phyloP scores from a whole-genome alignment of 2,113 vertebrate species.

The Takifugu bimaculatus region DNA sequence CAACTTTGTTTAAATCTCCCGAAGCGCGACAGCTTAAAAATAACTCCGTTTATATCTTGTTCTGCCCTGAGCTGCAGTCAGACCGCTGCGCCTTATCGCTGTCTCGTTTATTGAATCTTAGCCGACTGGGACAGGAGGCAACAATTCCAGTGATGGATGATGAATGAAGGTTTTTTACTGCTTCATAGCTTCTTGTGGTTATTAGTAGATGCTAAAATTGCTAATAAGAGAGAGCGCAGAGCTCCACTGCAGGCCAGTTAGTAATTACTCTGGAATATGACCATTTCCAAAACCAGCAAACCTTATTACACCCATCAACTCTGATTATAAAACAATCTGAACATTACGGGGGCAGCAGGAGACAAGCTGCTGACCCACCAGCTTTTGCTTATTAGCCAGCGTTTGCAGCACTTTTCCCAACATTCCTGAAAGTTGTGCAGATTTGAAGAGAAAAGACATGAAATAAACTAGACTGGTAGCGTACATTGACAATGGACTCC shows the following conservation, averaged over 20 bases:
- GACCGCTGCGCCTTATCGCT: conserved; percentile 18
- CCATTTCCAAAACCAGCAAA: conserved; percentile 47
- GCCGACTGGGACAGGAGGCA: conserved; percentile 29
- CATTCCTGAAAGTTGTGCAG: neutral
- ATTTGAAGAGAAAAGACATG: too few relatives aligned
- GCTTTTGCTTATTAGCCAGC: conserved; percentile 21
- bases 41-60: conserved; percentile 43
- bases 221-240: conserved; percentile 16
- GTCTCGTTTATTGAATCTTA: conserved; percentile 60
- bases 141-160: conserved; percentile 36
- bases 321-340: too few relatives aligned
- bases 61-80: conserved; percentile 18
- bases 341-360: too few relatives aligned
- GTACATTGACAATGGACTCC: conserved; percentile 93
- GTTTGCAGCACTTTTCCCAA: neutral
- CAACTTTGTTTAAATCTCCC: conserved; percentile 47
- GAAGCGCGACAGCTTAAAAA: conserved; percentile 47
- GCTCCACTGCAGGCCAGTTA: conserved; percentile 20
- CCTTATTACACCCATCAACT: neutral
- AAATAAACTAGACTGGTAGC: neutral
- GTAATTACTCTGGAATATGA: conserved; percentile 45
- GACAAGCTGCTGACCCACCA: too few relatives aligned
- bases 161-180: conserved; percentile 27
- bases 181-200: conserved; percentile 51
- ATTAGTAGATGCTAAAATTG: conserved; percentile 42